A percentile compares a stretch with the other conserved stretches of the same genome.
Evolutionary conservation across 2,888 invertebrate species (phyloP).

Genomic region (Miltochrista miniata): DNA sequence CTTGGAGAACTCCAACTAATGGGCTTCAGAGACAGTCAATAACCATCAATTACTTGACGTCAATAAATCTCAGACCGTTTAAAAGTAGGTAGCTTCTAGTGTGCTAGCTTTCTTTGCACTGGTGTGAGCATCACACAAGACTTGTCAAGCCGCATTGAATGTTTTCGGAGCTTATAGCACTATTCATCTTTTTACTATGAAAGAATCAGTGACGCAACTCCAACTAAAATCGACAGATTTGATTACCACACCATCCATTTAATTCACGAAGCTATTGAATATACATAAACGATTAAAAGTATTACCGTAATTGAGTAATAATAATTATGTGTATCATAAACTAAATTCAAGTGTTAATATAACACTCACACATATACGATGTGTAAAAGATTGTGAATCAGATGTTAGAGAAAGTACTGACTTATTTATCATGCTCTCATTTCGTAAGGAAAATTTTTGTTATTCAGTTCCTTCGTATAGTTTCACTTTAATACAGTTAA

Average conservation of each 20-base stretch:
- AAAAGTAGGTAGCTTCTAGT: too few relatives aligned
- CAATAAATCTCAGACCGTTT: too few relatives aligned
- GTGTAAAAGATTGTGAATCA: conserved; percentile 53
- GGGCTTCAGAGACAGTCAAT: too few relatives aligned
- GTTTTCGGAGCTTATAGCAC: too few relatives aligned
- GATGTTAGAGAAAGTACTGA: conserved; percentile 61
- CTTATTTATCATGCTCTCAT: conserved; percentile 60
- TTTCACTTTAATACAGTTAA: conserved; percentile 53
- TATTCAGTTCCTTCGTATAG: conserved; percentile 57
- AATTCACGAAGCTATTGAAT: conserved; percentile 17
- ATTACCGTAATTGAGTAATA: conserved; percentile 9
- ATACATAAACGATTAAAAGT: conserved; percentile 13
- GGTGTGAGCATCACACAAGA: too few relatives aligned
- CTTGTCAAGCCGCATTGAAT: too few relatives aligned
- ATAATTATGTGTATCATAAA: conserved; percentile 5
- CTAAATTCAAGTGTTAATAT: conserved; percentile 7
- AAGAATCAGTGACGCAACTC: conserved; percentile 12
- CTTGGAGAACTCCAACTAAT: too few relatives aligned
- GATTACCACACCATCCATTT: conserved; percentile 21
- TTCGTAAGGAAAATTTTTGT: conserved; percentile 54
- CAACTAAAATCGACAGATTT: conserved; percentile 19
- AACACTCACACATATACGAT: conserved; percentile 26
- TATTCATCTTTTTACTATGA: too few relatives aligned
- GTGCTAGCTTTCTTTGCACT: too few relatives aligned
- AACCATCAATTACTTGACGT: too few relatives aligned